Evolutionary conservation across 1,140 invertebrate genomes (phyloP), one percentile per base, ranked within the genome.

Genomic region (Euglossa dilemma): DNA sequence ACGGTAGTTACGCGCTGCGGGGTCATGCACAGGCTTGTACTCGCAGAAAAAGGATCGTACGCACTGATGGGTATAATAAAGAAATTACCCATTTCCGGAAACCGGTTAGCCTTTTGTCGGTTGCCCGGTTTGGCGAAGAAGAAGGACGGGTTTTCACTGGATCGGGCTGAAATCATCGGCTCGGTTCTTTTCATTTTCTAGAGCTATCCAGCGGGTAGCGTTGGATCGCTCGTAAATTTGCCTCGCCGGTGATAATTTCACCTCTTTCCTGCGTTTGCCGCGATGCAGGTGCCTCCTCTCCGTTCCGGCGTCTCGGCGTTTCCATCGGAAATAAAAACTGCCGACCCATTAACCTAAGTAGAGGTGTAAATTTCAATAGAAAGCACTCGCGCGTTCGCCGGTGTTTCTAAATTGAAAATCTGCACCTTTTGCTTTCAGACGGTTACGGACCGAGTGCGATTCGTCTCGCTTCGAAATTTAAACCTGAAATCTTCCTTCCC

Each of bases 21-120:
- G 69, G 36, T 61, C 59, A 54, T 23, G 14, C n/a, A 18, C 23
- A 14, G 6, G 16, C 47, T 0, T 2, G 57, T 59, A 14, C 66
- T 11, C 20, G 70, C 23, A 23, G 20, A 70, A 63, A 76, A 81
- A 76, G 12, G 45, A 67, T 67, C 45, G 25, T 20, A 43, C 52
- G 61, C 25, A 7, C 71, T 74, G 50, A 82, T 82, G 61, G 14
- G 63, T 72, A 69, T 79, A 74, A 84, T 82, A 64, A 87, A 75
- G 64, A 80, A 81, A 77, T 86, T 89, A 90, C 82, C 86, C 76
- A 87, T 90, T 89, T 88, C 84, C 88, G 88, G 86, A 90, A 90
- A 88, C 88, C 88, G 81, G 86, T 89, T 86, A 54, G 73, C 52
- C 83, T 83, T 88, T 88, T 85, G 76, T 87, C 87, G 79, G 57